Conservation (phyloP, 2,888 invertebrate species). For the Buathra laborator region DNA sequence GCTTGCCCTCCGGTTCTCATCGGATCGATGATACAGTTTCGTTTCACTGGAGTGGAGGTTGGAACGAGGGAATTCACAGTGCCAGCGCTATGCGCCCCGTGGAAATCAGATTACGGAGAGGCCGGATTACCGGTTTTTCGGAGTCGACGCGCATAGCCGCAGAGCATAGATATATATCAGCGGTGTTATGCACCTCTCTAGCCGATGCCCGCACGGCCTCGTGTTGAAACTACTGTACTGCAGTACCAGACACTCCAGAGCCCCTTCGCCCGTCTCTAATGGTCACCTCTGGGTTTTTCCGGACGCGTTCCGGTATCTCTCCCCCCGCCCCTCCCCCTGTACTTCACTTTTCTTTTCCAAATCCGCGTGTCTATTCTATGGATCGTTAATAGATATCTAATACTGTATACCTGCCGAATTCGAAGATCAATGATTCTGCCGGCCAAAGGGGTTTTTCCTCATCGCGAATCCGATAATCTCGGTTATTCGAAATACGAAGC, state of each 20-base stretch:
- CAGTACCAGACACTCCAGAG: background rate
- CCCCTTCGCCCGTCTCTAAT: background rate
- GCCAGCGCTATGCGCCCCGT: conserved; percentile 56
- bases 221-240: background rate
- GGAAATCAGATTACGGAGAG: conserved; percentile 77
- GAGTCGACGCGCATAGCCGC: conserved; percentile 68
- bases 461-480: conserved; percentile 49
- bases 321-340: conserved; percentile 44
- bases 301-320: conserved; percentile 53
- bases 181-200: background rate
- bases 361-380: conserved; percentile 5
- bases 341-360: conserved; percentile 44
- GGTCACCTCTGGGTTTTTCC: conserved; percentile 67
- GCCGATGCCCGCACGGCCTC: too few relatives aligned
- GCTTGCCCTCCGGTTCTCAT: conserved; percentile 55
- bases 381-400: conserved; percentile 47
- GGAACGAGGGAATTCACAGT: conserved; percentile 45
- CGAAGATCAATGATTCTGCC: conserved; percentile 62
- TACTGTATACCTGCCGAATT: conserved; percentile 48
- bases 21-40: conserved; percentile 68
- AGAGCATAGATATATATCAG: conserved; percentile 49
- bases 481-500: background rate
- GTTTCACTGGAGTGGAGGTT: conserved; percentile 48
- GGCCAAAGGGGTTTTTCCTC: conserved; percentile 59
- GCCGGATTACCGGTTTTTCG: conserved; percentile 77